Base-by-base conservation (phyloP, 2,888 invertebrate species). In the Oithona nana region DNA sequence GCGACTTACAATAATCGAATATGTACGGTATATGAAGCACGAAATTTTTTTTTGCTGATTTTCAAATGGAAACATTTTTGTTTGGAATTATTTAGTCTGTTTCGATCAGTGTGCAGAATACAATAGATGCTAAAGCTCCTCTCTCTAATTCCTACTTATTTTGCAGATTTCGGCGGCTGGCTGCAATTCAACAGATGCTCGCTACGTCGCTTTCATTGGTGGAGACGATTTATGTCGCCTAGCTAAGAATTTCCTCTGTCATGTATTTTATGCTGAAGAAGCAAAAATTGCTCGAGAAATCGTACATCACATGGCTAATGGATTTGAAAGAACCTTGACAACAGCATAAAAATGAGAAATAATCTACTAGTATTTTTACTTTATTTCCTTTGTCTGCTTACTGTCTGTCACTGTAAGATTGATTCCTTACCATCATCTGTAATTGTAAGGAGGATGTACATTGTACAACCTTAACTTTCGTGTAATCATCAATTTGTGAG, bases 151-250 rank as follows among this genome's bases (percentile, higher is more conserved):
- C 8, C 39, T 16, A 39, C 8, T 13, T 49, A 20, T 3, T 8
- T 49, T 26, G 2, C 11, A 54, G 54, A 54, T 54, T 54, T 54
- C 54, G 26, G 54, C 54, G 3, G 20, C 24, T 54, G 54, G 54
- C 24, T 54, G 54, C 24, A 24, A 26, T 54, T 24, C 24, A 3
- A 54, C 54, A 2, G 54, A 54, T 48, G n/a, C 49, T 13, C 22
- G 29, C n/a, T 59, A 59, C n/a, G n/a, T 59, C 13, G 59, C 59
- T 24, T 59, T 59, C 59, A 48, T 39, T 26, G 49, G 28, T 13
- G 50, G 59, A n/a, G 29, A 59, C 49, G 28, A 39, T 26, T 48
- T 49, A 8, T 59, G 48, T 28, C 22, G 28, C 3, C 22, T 28
- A 49, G 50, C 59, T 20, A 49, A 24, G 24, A 29, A 59, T 22